Evolutionary conservation across 1,140 invertebrate genomes (phyloP), one percentile per base, ranked within the genome.

Genomic region (Caenorhabditis remanei): DNA sequence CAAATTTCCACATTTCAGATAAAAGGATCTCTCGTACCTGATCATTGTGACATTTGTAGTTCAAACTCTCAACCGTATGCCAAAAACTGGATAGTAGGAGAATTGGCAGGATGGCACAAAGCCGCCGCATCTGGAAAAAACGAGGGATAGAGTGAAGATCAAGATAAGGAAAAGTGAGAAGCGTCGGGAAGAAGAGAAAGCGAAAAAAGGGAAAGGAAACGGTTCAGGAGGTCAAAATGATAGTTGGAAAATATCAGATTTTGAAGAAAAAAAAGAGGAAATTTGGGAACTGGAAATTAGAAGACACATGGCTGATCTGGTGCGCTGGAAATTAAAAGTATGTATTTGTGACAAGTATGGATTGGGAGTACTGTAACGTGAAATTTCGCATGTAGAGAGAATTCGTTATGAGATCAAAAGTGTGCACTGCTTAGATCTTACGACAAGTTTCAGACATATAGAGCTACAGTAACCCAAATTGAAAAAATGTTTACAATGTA

Each of bases 11-110:
- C 2, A 24, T 6, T 53, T 19, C 16, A 53, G 8, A 58, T n/a
- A 1, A 58, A 7, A 58, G 16, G n/a, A n/a, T 16, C 16, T 21
- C 21, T 0, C 24, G 8, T 71, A 87, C 86, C 86, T 87, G 86
- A 71, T 87, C 82, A 83, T 87, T 71, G 32, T 83, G 79, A 50
- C 86, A 87, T 58, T 84, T 83, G 24, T 87, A 87, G 50, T 83
- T 83, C 5, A 87, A n/a, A 24, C 71, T n/a, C 4, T 79, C 46
- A 5, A 79, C 71, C 8, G 71, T 50, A 24, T 16, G 86, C 85
- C 85, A 65, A 84, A 32, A 50, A 58, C 40, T 63, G 46, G 46
- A 65, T 40, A 87, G 55, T 48, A 83, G 21, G 63, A 87, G 82
- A 84, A 87, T 53, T 87, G 86, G 79, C 86, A 85, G 46, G 84